Evolutionary conservation across 53 echinoderm and acorn worm species (phyloP), one percentile per base, ranked within the genome.

Genomic region (Zoroaster sp.): DNA sequence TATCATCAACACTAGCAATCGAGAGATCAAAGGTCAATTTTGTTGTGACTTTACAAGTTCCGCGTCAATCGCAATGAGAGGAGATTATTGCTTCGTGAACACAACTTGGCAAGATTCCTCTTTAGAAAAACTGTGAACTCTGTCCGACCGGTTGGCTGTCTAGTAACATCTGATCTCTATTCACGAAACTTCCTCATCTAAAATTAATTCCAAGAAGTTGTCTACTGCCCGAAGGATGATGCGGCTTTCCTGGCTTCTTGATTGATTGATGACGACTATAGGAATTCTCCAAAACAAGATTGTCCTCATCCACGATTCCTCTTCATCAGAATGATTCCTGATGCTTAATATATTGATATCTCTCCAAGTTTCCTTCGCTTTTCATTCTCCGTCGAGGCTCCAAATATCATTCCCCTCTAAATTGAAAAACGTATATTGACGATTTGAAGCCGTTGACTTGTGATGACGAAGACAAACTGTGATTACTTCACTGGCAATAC

Each of bases 131-230:
- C 18, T 35, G 39, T 66, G 40, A 80, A 15, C 80, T 21, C 55
- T 40, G 39, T 37, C 59, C 0, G 65, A 37, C 80, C 40, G 80
- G 17, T 59, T 36, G 18, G 47, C 20, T 54, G 39, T 52, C 36
- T 8, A n/a, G 35, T 0, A 20, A 30, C 53, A 79, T 40, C 37
- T 41, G 44, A 41, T 54, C 55, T 14, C n/a, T 11, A n/a, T 40
- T 40, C 12, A 9, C 1, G 81, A 28, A 40, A 30, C 68, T 82
- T 82, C 82, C 82, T 66, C 40, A 21, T 40, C 44, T 25, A 28
- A 82, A 39, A 42, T 65, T 21, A 82, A 67, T 82, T 82, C 82
- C 82, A 82, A 65, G 82, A 82, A 82, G 25, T 21, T 20, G 35
- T 9, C 36, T 44, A 21, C 5, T 59, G 17, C 36, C 79, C 33